phyloP scores from a whole-genome alignment of 2,113 vertebrate species.

The Alouatta palliata region DNA sequence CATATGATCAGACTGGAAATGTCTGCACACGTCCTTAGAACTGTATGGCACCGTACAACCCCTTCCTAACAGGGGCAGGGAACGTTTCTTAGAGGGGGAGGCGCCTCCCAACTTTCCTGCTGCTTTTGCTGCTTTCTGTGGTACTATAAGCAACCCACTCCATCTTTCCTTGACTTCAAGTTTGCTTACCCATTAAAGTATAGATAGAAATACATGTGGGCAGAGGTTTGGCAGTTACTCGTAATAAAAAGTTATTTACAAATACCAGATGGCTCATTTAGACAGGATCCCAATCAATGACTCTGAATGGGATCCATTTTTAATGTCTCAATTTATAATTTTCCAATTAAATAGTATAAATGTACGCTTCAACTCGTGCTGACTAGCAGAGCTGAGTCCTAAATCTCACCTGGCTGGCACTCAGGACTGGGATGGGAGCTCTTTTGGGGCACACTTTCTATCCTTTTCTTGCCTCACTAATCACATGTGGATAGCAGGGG shows the following conservation, averaged over 20 bases:
- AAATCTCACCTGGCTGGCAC: not conserved
- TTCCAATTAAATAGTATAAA: not conserved
- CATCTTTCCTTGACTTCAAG: not conserved
- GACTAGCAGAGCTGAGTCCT: not conserved
- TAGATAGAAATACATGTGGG: not conserved
- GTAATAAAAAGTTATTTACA: not conserved
- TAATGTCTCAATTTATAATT: not conserved
- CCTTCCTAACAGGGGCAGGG: not conserved
- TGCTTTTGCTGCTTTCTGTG: not conserved
- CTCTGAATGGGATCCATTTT: not conserved
- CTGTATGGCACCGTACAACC: slow-evolving; percentile 16
- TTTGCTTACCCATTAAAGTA: not conserved
- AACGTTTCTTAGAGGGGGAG: not conserved
- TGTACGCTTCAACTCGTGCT: not conserved
- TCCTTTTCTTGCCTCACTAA: not conserved
- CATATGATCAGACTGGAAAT: not conserved
- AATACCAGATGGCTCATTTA: slow-evolving; percentile 21
- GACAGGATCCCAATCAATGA: not conserved
- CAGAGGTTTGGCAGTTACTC: not conserved
- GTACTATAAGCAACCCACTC: not conserved
- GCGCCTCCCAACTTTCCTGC: not conserved
- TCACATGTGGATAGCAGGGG: not conserved
- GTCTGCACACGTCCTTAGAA: not conserved
- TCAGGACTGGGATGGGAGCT: not conserved
- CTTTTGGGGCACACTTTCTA: not conserved